Conservation (phyloP, 2,797 vertebrate species). For the Loris lydekkerianus region DNA sequence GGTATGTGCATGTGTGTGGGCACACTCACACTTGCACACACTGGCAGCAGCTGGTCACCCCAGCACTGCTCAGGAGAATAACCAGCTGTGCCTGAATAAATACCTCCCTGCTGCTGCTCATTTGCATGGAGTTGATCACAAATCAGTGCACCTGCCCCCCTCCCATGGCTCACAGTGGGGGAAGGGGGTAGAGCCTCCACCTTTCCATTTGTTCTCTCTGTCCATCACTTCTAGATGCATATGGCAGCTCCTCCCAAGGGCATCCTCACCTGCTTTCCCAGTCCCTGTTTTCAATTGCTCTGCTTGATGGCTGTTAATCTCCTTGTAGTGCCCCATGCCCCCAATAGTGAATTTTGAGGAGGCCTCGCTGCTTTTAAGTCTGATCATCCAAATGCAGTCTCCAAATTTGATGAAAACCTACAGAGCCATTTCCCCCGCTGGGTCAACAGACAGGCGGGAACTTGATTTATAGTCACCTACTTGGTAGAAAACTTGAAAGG, state of each 20-base stretch:
- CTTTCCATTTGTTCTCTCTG: background rate
- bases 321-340: background rate
- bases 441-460: background rate
- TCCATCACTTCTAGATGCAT: no score
- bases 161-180: background rate
- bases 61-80: no score
- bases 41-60: background rate
- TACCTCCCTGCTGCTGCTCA: background rate
- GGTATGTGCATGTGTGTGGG: no score
- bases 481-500: background rate
- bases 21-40: background rate
- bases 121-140: background rate
- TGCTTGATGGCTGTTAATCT: background rate
- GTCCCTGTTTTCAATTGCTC: background rate
- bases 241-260: background rate
- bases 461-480: background rate
- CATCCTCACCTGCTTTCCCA: background rate
- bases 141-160: background rate
- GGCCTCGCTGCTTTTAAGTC: background rate
- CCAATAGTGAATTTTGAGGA: background rate
- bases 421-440: background rate
- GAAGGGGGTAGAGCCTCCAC: background rate
- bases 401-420: background rate
- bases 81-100: background rate
- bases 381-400: background rate